These are phyloP conservation scores for Apteryx owenii DNA, from an alignment of 2,113 vertebrate genomes.

Conservation along the genomic window DNA sequence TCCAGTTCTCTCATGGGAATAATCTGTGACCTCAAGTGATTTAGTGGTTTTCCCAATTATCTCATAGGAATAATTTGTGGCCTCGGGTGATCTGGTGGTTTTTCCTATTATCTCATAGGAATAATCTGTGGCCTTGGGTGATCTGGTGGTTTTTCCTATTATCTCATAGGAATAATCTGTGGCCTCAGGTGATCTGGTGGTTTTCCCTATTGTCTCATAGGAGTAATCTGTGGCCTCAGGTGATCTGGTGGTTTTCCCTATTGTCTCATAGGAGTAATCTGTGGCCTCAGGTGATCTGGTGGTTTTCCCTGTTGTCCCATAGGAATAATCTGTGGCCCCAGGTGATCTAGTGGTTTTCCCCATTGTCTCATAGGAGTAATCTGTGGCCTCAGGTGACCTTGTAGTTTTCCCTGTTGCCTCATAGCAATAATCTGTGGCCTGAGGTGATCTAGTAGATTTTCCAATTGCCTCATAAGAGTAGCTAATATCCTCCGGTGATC, in stretches of 20 bases:
- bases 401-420: slow-evolving; percentile 53
- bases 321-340: slow-evolving; percentile 66
- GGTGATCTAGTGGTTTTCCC: slow-evolving; percentile 54
- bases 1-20: slow-evolving; percentile 58
- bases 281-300: background rate
- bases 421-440: slow-evolving; percentile 64
- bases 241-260: slow-evolving; percentile 24
- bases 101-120: slow-evolving; percentile 67
- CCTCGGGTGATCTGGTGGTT: slow-evolving; percentile 18
- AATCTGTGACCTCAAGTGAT: slow-evolving; percentile 62
- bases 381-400: slow-evolving; percentile 58
- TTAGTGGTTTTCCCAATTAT: slow-evolving; percentile 44
- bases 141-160: slow-evolving; percentile 17
- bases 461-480: slow-evolving; percentile 59
- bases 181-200: slow-evolving; percentile 38
- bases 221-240: slow-evolving; percentile 48
- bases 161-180: slow-evolving; percentile 40
- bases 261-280: slow-evolving; percentile 54
- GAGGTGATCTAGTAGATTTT: slow-evolving; percentile 46
- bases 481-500: slow-evolving; percentile 64
- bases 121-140: slow-evolving; percentile 62
- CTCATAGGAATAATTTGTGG: slow-evolving; percentile 71
- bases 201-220: slow-evolving; percentile 38
- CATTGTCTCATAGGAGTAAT: slow-evolving; percentile 57
- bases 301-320: slow-evolving; percentile 8